These are phyloP conservation scores for Phylloscopus collybita DNA, from an alignment of 2,797 vertebrate genomes.

Conservation along the genomic window DNA sequence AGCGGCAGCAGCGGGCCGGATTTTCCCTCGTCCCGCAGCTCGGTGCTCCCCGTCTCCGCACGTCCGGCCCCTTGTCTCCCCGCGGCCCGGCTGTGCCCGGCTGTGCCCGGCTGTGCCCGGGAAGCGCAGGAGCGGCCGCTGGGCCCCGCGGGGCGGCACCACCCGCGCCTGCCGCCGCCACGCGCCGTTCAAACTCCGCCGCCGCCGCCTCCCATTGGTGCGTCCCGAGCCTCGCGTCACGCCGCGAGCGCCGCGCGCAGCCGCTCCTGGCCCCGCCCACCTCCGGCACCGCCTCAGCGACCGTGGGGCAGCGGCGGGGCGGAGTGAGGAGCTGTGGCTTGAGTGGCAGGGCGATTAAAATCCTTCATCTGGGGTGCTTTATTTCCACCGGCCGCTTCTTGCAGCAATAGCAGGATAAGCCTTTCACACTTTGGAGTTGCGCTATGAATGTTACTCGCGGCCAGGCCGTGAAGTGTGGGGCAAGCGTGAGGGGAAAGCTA, in stretches of 20 bases:
- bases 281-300: rapidly evolving
- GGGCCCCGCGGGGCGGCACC: background rate
- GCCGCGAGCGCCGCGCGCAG: background rate
- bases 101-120: too few species aligned
- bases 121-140: background rate
- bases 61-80: background rate
- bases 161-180: too few species aligned
- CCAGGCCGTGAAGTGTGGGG: rapidly evolving
- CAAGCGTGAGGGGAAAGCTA: rapidly evolving
- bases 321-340: rapidly evolving
- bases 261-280: background rate
- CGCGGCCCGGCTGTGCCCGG: background rate
- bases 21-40: too few species aligned
- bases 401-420: rapidly evolving
- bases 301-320: background rate
- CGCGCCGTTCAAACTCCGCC: background rate
- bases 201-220: background rate
- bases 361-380: rapidly evolving
- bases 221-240: background rate
- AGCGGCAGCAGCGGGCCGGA: background rate
- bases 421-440: rapidly evolving
- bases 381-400: rapidly evolving
- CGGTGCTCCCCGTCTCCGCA: background rate
- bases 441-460: rapidly evolving
- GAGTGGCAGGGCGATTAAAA: rapidly evolving